A percentile compares a stretch with the other conserved stretches of the same genome.
Conservation (phyloP, 2,113 vertebrate genomes). For the Clarias macrocephalus region DNA sequence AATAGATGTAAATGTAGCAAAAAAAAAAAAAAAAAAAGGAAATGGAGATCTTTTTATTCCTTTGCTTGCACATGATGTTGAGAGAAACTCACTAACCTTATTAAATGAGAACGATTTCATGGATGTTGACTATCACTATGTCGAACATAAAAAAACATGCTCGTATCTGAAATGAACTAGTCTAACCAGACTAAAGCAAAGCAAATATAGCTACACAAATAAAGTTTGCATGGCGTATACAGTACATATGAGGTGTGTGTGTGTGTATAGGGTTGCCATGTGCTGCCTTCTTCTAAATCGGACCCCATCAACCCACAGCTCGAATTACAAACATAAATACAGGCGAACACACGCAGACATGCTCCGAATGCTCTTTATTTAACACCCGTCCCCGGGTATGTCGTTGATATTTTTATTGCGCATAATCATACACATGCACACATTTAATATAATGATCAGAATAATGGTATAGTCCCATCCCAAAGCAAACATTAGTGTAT, state of each 20-base stretch:
- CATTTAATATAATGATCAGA: no score
- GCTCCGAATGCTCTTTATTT: conserved; percentile 2
- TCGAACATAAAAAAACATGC: neutral
- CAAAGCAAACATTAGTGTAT: neutral
- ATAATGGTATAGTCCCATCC: neutral
- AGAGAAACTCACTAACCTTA: neutral
- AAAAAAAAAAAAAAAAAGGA: neutral
- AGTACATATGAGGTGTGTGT: neutral
- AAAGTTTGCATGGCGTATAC: neutral
- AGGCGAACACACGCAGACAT: neutral
- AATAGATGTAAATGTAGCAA: neutral
- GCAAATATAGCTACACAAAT: neutral
- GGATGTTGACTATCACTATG: neutral
- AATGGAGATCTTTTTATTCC: neutral
- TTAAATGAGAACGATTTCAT: neutral
- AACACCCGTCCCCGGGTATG: neutral
- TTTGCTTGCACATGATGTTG: neutral
- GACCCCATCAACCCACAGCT: conserved; percentile 10
- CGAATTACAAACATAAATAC: conserved; percentile 23
- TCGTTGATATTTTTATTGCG: conserved; percentile 10
- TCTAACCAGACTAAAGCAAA: neutral
- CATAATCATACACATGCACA: neutral
- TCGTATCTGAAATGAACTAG: neutral
- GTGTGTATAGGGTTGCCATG: neutral
- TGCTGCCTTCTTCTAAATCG: neutral